A percentile compares a stretch with the other conserved stretches of the same genome.
Conservation (phyloP, 2,888 invertebrate genomes). For the Melieria crassipennis region DNA sequence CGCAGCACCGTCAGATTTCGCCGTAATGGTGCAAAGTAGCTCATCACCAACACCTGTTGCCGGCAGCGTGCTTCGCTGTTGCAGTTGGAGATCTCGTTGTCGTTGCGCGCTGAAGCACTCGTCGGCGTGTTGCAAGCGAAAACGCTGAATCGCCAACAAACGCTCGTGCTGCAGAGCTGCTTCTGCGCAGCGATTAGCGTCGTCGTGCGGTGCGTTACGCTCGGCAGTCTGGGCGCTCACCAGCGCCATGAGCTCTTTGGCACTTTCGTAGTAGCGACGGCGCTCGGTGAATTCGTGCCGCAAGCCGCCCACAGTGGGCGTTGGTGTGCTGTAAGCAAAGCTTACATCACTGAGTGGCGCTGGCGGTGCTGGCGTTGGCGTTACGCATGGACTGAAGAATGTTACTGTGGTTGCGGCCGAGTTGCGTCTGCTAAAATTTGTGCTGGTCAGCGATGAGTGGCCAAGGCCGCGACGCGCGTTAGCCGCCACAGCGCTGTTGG, state of each 20-base stretch:
- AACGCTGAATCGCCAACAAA: conserved; percentile 22
- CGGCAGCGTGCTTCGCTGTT: background rate
- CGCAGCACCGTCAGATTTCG: background rate
- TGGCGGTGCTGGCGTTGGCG: conserved; percentile 14
- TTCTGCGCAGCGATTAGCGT: conserved; percentile 22
- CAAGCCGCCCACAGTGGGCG: conserved; percentile 1
- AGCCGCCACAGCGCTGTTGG: background rate
- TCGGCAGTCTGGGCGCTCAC: background rate
- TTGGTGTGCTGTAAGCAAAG: background rate
- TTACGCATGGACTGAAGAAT: conserved; percentile 2
- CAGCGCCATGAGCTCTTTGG: conserved; percentile 17
- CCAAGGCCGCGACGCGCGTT: conserved; percentile 18
- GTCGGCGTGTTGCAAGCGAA: conserved; percentile 26
- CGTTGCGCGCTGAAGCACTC: conserved; percentile 28
- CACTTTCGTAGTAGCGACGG: conserved; percentile 17
- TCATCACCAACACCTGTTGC: background rate
- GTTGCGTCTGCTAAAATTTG: conserved; percentile 27
- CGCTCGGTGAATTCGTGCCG: conserved; percentile 27
- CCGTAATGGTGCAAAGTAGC: background rate
- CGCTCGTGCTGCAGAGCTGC: background rate
- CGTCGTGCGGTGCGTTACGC: background rate
- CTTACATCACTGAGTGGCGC: background rate
- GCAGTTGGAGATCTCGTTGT: conserved; percentile 20
- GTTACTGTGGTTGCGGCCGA: conserved; percentile 29
- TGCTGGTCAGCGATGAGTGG: background rate